Evolutionary conservation across 2,888 invertebrate species (phyloP).

Genomic region (Lepidocyrtinus sp.): DNA sequence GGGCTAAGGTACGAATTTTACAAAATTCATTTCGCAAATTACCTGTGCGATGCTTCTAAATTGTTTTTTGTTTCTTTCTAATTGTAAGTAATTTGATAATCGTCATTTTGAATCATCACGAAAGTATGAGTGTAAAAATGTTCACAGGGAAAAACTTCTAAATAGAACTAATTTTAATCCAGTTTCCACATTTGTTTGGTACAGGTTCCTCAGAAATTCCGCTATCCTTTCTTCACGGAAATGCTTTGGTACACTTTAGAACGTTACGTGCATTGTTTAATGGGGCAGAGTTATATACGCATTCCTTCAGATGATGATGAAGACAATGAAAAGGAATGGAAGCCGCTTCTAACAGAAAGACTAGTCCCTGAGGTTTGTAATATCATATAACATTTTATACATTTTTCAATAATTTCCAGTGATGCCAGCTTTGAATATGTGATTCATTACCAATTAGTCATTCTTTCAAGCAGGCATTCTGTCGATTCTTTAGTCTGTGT

Average conservation of each 20-base stretch:
- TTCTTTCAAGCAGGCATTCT: no score
- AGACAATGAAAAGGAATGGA: slow-evolving; percentile 53
- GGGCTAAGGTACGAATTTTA: slow-evolving; percentile 77
- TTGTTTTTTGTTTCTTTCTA: background rate
- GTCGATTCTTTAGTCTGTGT: no score
- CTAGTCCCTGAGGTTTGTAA: slow-evolving; percentile 52
- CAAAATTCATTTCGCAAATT: no score
- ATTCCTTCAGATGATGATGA: slow-evolving; percentile 71
- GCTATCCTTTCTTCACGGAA: slow-evolving; percentile 98
- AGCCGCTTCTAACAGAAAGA: slow-evolving; percentile 42
- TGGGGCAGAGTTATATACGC: slow-evolving; percentile 85
- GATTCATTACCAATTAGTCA: no score
- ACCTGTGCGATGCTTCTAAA: no score
- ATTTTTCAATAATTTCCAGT: no score
- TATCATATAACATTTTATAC: no score
- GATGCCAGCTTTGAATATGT: no score
- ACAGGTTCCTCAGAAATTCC: slow-evolving; percentile 95
- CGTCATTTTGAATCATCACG: no score
- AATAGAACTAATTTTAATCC: no score
- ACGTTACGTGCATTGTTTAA: slow-evolving; percentile 88
- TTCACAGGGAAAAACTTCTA: no score
- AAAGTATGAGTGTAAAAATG: no score
- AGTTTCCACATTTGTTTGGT: slow-evolving; percentile 54
- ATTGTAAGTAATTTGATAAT: background rate
- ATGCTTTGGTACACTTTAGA: slow-evolving; percentile 98